phyloP scores from a whole-genome alignment of 2,797 vertebrate genomes.

The Hipposideros larvatus region DNA sequence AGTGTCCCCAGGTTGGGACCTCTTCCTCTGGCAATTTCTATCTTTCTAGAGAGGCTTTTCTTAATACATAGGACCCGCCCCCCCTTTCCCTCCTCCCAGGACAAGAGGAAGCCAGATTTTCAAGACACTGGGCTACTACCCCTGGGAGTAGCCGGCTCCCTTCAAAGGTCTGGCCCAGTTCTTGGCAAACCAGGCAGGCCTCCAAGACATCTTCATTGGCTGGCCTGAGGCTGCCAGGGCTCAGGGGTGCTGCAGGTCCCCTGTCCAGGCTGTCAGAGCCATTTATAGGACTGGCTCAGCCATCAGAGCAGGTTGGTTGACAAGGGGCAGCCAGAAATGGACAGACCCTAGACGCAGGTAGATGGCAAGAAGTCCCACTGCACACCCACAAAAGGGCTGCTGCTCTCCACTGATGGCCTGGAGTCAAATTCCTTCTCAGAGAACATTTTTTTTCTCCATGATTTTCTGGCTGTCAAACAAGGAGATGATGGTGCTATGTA shows the following conservation, averaged over 20 bases:
- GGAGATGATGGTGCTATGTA: no score
- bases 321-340: neutral
- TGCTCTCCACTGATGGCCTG: neutral
- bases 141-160: neutral
- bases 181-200: neutral
- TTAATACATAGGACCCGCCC: neutral
- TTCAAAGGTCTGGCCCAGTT: neutral
- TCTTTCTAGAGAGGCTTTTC: neutral
- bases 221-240: neutral
- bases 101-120: neutral
- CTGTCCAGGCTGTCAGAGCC: neutral
- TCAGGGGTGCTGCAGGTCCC: neutral
- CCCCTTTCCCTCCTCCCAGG: neutral
- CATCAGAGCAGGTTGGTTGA: neutral
- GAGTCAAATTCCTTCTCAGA: neutral
- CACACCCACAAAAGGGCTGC: neutral
- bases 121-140: neutral
- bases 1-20: neutral
- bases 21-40: neutral
- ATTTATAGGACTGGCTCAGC: rapidly evolving
- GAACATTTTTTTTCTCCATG: neutral
- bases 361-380: neutral
- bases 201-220: neutral
- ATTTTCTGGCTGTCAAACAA: neutral
- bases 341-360: neutral